phyloP scores from a whole-genome alignment of 2,113 vertebrate genomes.

The Xenopus borealis region DNA sequence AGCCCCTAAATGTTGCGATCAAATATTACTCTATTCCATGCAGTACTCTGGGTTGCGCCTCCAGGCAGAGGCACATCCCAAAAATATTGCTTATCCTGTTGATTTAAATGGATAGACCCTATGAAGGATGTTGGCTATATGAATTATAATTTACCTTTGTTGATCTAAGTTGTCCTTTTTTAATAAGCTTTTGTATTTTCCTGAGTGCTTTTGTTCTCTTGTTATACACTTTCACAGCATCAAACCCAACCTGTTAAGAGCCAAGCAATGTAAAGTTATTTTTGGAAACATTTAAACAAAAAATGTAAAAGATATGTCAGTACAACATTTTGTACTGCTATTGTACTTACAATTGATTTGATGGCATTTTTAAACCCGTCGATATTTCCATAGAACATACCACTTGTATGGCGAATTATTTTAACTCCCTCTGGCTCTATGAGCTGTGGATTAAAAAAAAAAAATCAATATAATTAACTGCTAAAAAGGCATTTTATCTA shows the following conservation, averaged over 20 bases:
- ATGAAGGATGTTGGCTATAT: no score
- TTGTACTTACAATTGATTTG: conserved; percentile 70
- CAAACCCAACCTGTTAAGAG: conserved; percentile 77
- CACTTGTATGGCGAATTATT: conserved; percentile 80
- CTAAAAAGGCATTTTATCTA: no score
- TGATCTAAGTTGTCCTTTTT: conserved; percentile 77
- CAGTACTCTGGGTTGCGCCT: no score
- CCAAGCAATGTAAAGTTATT: background rate
- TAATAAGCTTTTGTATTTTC: conserved; percentile 79
- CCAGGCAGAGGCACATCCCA: no score
- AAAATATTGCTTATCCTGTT: no score
- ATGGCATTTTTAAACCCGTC: conserved; percentile 80
- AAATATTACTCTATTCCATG: no score
- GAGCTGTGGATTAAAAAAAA: conserved; percentile 57
- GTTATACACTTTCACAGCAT: conserved; percentile 79
- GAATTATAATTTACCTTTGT: conserved; percentile 67
- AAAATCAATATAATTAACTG: no score
- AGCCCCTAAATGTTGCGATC: no score
- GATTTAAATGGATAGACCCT: no score
- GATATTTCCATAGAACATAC: conserved; percentile 84
- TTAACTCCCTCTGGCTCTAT: conserved; percentile 75
- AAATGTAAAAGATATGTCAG: background rate
- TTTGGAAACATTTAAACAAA: background rate
- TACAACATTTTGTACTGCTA: background rate
- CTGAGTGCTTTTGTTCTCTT: conserved; percentile 81